These are phyloP conservation scores for Melanocharis versteri DNA, from an alignment of 2,113 vertebrate genomes.

Conservation along the genomic window DNA sequence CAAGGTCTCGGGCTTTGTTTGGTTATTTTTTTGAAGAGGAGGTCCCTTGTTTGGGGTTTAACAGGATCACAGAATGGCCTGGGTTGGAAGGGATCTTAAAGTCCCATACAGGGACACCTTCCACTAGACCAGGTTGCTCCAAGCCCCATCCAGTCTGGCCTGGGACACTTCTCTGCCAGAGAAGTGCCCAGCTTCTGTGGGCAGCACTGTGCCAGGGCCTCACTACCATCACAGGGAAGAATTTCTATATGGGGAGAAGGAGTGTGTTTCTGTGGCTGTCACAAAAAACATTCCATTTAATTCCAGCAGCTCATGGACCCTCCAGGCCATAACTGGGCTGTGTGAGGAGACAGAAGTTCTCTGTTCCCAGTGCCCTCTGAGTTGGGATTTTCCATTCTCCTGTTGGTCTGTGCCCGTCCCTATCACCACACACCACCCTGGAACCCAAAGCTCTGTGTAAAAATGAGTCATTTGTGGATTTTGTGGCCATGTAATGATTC, in stretches of 20 bases:
- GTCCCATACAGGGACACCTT: neutral
- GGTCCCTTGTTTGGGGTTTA: neutral
- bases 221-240: neutral
- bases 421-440: neutral
- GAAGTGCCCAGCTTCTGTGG: neutral
- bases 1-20: neutral
- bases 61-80: neutral
- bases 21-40: neutral
- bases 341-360: neutral
- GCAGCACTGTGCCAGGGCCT: neutral
- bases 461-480: fast-evolving
- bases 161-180: neutral
- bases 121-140: neutral
- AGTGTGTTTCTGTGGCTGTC: neutral
- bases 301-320: neutral
- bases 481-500: fast-evolving
- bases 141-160: neutral
- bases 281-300: neutral
- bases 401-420: neutral
- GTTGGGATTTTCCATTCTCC: neutral
- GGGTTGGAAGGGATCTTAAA: neutral
- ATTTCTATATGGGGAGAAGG: neutral
- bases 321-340: neutral
- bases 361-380: neutral
- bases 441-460: neutral